Conservation (phyloP, 2,888 invertebrate species). For the Nowickia ferox region DNA sequence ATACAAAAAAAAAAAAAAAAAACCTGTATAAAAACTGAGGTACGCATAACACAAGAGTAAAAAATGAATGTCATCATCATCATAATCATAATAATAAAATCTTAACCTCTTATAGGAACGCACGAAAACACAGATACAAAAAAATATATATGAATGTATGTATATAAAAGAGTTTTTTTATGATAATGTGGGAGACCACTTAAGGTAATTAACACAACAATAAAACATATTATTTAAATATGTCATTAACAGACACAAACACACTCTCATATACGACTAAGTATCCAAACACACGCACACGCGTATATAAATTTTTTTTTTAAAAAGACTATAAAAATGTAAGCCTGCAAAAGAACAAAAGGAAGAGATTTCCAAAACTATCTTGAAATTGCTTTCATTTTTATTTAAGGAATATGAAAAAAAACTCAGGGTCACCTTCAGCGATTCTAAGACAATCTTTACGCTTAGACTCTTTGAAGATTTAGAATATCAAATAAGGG, state of each 20-base stretch:
- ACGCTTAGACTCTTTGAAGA: no score
- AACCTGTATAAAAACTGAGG: background rate
- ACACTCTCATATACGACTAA: background rate
- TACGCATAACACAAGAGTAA: background rate
- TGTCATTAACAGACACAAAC: constrained; percentile 48
- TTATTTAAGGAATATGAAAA: no score
- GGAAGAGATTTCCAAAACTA: background rate
- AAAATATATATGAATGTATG: background rate
- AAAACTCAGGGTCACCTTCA: no score
- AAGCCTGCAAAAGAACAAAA: background rate
- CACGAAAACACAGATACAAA: background rate
- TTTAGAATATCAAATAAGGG: no score
- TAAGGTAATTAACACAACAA: constrained; percentile 67
- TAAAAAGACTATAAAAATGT: background rate
- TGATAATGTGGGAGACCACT: constrained; percentile 67
- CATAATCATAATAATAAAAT: constrained; percentile 51
- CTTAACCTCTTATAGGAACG: constrained; percentile 25
- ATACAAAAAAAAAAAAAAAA: background rate
- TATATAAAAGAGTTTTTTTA: constrained; percentile 10
- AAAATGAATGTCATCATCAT: constrained; percentile 45
- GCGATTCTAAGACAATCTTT: no score
- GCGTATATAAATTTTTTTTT: background rate
- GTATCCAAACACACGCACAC: background rate
- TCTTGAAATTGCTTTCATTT: background rate
- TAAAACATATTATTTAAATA: constrained; percentile 64